Conservation (phyloP, 2,888 invertebrate species). For the Dynastes grantii region DNA sequence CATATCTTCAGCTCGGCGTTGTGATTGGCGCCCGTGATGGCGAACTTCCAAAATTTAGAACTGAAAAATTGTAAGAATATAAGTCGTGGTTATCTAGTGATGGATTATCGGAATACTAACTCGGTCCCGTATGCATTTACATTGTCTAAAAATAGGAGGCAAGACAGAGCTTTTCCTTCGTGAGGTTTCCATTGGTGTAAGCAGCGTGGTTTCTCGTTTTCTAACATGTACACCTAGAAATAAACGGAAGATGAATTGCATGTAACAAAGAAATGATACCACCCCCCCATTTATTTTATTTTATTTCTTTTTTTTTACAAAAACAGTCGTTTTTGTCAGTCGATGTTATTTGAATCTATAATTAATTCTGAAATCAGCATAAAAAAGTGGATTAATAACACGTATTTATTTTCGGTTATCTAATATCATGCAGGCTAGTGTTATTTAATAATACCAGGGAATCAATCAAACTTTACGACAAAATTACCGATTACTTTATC, state of each 20-base stretch:
- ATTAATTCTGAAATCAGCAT: too few species aligned
- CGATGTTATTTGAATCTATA: too few species aligned
- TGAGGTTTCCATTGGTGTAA: conserved; percentile 96
- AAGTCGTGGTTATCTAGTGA: conserved; percentile 14
- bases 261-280: background rate
- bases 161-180: conserved; percentile 88
- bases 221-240: conserved; percentile 86
- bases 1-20: conserved; percentile 94
- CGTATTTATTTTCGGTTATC: too few species aligned
- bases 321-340: too few species aligned
- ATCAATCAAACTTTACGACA: too few species aligned
- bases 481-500: too few species aligned
- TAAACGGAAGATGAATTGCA: conserved; percentile 35
- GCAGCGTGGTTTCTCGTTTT: conserved; percentile 82
- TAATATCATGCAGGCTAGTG: too few species aligned
- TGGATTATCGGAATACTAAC: conserved; percentile 72
- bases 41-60: conserved; percentile 95
- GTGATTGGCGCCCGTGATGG: conserved; percentile 91
- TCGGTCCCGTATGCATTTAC: conserved; percentile 85
- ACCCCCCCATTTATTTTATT: too few species aligned
- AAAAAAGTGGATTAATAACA: too few species aligned
- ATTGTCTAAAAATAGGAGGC: conserved; percentile 95
- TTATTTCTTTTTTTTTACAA: too few species aligned
- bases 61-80: conserved; percentile 66
- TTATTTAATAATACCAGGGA: too few species aligned